Evolutionary conservation across 2,888 invertebrate species (phyloP).

Genomic region (Polydesmus complanatus): DNA sequence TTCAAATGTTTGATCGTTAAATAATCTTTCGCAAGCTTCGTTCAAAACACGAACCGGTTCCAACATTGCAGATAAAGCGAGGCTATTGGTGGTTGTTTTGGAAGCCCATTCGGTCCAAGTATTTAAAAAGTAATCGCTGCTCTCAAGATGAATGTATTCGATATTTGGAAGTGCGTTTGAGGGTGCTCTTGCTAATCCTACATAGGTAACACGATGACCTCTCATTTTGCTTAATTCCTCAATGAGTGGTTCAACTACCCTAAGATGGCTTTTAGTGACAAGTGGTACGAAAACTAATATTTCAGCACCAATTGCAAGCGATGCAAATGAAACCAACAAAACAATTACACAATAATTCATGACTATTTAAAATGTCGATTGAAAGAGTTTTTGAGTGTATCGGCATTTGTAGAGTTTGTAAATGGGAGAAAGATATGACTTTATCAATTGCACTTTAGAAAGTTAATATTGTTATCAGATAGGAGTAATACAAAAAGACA

Average conservation of each 20-base stretch:
- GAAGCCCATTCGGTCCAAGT: neutral
- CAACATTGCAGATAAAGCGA: neutral
- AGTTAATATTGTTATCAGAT: too few relatives aligned
- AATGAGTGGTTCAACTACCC: neutral
- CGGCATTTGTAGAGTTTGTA: too few relatives aligned
- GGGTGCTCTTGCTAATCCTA: too few relatives aligned
- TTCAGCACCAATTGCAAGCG: too few relatives aligned
- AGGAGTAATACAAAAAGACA: too few relatives aligned
- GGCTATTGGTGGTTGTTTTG: neutral
- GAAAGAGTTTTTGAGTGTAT: too few relatives aligned
- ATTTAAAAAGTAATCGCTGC: neutral
- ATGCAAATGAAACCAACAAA: too few relatives aligned
- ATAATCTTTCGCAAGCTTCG: neutral
- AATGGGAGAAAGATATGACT: too few relatives aligned
- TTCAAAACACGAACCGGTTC: neutral
- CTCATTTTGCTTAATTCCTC: neutral
- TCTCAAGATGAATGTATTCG: neutral
- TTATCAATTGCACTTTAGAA: too few relatives aligned
- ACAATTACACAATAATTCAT: too few relatives aligned
- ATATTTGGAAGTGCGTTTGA: neutral
- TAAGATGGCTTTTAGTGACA: neutral
- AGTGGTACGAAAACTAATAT: neutral
- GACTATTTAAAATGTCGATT: too few relatives aligned
- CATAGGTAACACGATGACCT: too few relatives aligned
- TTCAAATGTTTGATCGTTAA: neutral